Base-by-base conservation (phyloP, 2,797 vertebrate species). In the Valencia hispanica region DNA sequence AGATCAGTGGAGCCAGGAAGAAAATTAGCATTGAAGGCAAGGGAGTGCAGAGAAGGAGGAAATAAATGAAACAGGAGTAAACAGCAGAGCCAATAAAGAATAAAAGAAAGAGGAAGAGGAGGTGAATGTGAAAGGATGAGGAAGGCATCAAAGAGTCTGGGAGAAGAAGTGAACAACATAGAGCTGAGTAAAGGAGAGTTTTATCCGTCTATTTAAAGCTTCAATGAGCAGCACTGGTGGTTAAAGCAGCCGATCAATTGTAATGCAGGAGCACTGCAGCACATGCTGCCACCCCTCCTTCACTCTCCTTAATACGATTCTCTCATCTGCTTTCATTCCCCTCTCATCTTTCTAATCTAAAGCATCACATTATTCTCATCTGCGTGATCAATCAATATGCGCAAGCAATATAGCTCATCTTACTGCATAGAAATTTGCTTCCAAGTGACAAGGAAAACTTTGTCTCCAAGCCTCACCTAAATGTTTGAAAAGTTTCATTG, bases 191-290 rank as follows among this genome's bases (percentile, higher is more conserved):
- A 85, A 83, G 87, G 82, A 89, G 79, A 87, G 89, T 90, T 91
- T 91, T 84, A 92, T 88, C 86, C 90, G 88, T 89, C 90, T 86
- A 91, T 93, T 91, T 90, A 91, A 90, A 88, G 90, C 87, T 80
- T 81, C 86, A 88, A 79, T 89, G 89, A 91, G 87, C 90, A 90
- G 90, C 91, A 84, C 36, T 84, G 85, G 82, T 81, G 55, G 86
- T 90, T 92, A 90, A 91, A 92, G 79, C 81, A 89, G 88, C 82
- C 88, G 90, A 92, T 93, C 89, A 90, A 92, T 91, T 89, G 88
- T 87, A 88, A 91, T 93, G 90, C 88, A 85, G 86, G 75, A 88
- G 84, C 85, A 85, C 87, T 91, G 91, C 92, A 89, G 89, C 87
- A 91, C 84, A 78, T 79, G 79, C 79, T 55, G 71, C 77, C 81